phyloP scores from a whole-genome alignment of 2,888 invertebrate genomes.

The Melieria omissa region DNA sequence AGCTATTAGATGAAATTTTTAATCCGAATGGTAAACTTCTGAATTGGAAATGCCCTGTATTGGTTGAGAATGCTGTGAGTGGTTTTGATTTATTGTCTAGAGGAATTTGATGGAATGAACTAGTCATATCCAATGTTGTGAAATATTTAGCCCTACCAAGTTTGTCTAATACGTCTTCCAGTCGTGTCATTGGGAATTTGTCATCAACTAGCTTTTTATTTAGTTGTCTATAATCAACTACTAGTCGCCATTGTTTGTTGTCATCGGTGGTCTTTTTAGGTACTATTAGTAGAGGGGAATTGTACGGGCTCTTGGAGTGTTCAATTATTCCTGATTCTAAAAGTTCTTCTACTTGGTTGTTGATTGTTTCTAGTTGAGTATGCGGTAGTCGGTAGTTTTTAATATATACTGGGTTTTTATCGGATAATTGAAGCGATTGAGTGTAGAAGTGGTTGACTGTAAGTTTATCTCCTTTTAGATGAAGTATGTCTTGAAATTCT shows the following conservation, averaged over 20 bases:
- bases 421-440: neutral
- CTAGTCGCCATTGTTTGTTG: conserved; percentile 34
- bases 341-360: neutral
- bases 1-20: conserved; percentile 41
- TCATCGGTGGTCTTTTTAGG: conserved; percentile 32
- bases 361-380: neutral
- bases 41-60: conserved; percentile 41
- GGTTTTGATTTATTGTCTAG: conserved; percentile 32
- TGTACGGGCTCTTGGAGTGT: conserved; percentile 37
- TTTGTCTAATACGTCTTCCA: no score
- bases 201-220: conserved; percentile 37
- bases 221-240: conserved; percentile 34
- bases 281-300: conserved; percentile 39
- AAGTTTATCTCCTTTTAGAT: neutral
- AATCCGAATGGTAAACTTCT: conserved; percentile 39
- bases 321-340: conserved; percentile 18
- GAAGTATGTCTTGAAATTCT: neutral
- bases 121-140: conserved; percentile 15
- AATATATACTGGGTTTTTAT: neutral
- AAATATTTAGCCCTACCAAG: conserved; percentile 40
- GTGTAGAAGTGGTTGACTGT: conserved; percentile 4
- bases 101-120: no score
- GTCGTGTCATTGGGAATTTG: conserved; percentile 34
- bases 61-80: conserved; percentile 39
- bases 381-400: neutral